phyloP scores from a whole-genome alignment of 2,797 vertebrate species.

The Cynopterus sphinx region DNA sequence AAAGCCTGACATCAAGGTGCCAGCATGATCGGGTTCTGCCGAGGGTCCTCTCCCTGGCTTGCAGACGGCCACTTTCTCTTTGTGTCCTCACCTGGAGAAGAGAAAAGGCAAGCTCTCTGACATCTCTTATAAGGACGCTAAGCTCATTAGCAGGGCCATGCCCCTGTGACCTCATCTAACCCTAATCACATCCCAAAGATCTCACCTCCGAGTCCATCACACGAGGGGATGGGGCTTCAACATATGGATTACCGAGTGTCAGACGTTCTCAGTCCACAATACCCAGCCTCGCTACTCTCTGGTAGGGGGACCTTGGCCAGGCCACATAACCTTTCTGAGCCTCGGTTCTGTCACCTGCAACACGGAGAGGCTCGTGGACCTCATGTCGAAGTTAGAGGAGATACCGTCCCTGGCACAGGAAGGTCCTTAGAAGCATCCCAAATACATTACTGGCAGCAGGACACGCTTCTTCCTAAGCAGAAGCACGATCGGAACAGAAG shows the following conservation, averaged over 20 bases:
- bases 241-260: no score
- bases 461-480: neutral
- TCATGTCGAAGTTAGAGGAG: neutral
- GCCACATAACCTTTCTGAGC: neutral
- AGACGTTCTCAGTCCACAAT: neutral
- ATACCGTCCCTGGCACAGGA: neutral
- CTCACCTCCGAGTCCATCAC: no score
- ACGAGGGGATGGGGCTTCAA: neutral
- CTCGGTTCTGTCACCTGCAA: neutral
- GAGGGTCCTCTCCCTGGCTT: neutral
- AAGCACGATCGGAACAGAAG: neutral
- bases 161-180: neutral
- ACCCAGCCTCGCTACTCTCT: neutral
- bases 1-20: neutral
- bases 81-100: neutral
- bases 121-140: neutral
- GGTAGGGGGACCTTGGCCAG: neutral
- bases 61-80: neutral
- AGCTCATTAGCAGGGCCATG: neutral
- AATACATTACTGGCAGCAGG: neutral
- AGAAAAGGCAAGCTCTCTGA: neutral
- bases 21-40: neutral
- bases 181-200: neutral
- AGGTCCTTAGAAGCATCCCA: neutral
- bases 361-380: neutral